Conservation (phyloP, 1,140 invertebrate species). For the Ceratosolen solmsi region DNA sequence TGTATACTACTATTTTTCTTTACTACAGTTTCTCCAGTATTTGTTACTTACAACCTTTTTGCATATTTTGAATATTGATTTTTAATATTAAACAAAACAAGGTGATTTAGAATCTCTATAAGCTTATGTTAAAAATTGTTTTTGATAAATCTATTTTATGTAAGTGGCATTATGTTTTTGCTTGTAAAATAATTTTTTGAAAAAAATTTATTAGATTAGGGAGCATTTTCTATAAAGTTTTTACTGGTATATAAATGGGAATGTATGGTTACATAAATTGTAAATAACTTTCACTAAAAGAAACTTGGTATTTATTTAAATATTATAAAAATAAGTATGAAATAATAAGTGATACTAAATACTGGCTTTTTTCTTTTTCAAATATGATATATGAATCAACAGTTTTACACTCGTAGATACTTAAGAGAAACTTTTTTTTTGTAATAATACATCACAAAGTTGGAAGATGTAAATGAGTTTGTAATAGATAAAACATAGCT, state of each 20-base stretch:
- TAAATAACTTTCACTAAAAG: background rate
- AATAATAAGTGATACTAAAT: constrained; percentile 30
- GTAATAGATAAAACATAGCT: constrained; percentile 24
- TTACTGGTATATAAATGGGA: background rate
- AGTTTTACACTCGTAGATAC: constrained; percentile 33
- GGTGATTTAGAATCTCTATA: background rate
- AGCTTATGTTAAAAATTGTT: background rate
- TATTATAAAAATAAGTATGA: constrained; percentile 1
- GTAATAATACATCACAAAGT: too few relatives aligned
- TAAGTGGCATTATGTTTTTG: background rate
- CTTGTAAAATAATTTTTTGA: background rate
- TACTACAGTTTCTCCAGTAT: constrained; percentile 36
- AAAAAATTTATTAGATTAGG: background rate
- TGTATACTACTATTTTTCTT: constrained; percentile 11
- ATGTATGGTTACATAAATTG: background rate
- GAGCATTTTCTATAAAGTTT: background rate
- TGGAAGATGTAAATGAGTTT: constrained; percentile 12
- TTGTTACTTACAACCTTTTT: constrained; percentile 32
- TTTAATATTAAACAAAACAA: constrained; percentile 2
- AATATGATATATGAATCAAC: constrained; percentile 14
- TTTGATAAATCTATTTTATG: background rate
- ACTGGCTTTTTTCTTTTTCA: constrained; percentile 21
- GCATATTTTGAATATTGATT: background rate
- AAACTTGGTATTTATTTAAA: background rate
- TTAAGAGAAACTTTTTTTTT: constrained; percentile 20